A percentile compares a stretch with the other conserved stretches of the same genome.
phyloP scores from a whole-genome alignment of 2,888 invertebrate genomes.

The Malthinus seriepunctatus region DNA sequence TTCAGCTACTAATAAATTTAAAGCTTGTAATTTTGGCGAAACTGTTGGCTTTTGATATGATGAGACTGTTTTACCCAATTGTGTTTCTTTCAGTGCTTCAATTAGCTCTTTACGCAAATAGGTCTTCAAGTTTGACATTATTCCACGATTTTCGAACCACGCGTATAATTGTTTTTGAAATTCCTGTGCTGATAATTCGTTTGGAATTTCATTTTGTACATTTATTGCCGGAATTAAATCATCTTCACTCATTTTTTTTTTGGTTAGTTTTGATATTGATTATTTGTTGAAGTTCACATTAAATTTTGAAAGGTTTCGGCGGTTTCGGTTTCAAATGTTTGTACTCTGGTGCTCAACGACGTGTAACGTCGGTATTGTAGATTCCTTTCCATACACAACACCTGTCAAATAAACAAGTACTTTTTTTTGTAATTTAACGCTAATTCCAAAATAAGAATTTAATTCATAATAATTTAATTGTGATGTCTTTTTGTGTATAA shows the following conservation, averaged over 20 bases:
- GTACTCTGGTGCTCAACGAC: slow-evolving; percentile 14
- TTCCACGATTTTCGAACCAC: slow-evolving; percentile 65
- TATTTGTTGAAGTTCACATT: background rate
- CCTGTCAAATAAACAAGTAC: background rate
- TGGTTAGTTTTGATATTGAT: background rate
- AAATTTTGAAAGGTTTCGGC: slow-evolving; percentile 20
- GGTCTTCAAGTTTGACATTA: slow-evolving; percentile 61
- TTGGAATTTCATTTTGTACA: slow-evolving; percentile 24
- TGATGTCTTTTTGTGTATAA: background rate
- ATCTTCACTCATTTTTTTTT: slow-evolving; percentile 26
- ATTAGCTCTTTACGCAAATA: slow-evolving; percentile 65
- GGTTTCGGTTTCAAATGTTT: too few species aligned
- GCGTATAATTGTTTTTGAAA: slow-evolving; percentile 62
- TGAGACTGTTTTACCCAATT: slow-evolving; percentile 49
- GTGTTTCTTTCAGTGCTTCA: slow-evolving; percentile 58
- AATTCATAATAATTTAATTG: background rate
- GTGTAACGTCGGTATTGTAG: background rate
- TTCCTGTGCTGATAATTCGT: slow-evolving; percentile 53
- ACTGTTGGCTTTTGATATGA: slow-evolving; percentile 47
- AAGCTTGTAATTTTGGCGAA: slow-evolving; percentile 61
- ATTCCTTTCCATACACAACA: background rate
- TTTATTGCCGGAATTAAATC: slow-evolving; percentile 38
- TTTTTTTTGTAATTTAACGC: background rate
- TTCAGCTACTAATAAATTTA: slow-evolving; percentile 65
- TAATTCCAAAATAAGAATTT: background rate